Percentiles rank a stretch among this genome's conserved stretches.
phyloP scores from a whole-genome alignment of 2,888 invertebrate species.

The Piscicola geometra region DNA sequence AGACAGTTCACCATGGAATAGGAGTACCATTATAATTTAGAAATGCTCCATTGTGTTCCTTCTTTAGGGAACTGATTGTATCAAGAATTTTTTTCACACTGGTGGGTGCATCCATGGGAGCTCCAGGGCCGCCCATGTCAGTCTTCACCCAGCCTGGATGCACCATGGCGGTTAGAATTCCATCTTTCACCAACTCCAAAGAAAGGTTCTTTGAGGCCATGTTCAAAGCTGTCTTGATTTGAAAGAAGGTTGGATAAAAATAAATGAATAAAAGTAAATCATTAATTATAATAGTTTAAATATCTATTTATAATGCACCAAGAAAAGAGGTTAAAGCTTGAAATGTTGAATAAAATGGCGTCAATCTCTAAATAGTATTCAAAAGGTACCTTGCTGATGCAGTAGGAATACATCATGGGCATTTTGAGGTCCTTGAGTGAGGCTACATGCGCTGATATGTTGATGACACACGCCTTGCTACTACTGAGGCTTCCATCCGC shows the following conservation, averaged over 20 bases:
- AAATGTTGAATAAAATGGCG: too few relatives aligned
- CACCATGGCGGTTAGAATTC: constrained; percentile 69
- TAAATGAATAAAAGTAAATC: too few relatives aligned
- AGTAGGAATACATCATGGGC: constrained; percentile 78
- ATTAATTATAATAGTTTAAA: too few relatives aligned
- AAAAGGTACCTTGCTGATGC: constrained; percentile 81
- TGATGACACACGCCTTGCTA: constrained; percentile 68
- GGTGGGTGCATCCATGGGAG: constrained; percentile 68
- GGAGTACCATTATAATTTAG: constrained; percentile 24
- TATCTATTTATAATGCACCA: too few relatives aligned
- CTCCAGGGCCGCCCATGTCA: constrained; percentile 77
- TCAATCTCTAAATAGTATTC: too few relatives aligned
- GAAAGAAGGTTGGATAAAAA: too few relatives aligned
- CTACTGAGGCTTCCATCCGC: constrained; percentile 40
- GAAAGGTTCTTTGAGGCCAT: constrained; percentile 80
- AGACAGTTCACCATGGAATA: constrained; percentile 30
- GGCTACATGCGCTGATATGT: constrained; percentile 76
- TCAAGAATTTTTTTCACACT: constrained; percentile 67
- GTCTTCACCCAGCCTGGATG: constrained; percentile 92
- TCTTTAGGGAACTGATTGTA: constrained; percentile 59
- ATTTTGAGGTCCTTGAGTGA: constrained; percentile 71
- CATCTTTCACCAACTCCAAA: constrained; percentile 70
- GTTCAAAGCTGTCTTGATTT: constrained; percentile 73
- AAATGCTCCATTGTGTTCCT: constrained; percentile 26
- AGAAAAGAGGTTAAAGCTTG: too few relatives aligned